Base-by-base conservation (phyloP, 2,113 vertebrate species). In the Aythya baeri region DNA sequence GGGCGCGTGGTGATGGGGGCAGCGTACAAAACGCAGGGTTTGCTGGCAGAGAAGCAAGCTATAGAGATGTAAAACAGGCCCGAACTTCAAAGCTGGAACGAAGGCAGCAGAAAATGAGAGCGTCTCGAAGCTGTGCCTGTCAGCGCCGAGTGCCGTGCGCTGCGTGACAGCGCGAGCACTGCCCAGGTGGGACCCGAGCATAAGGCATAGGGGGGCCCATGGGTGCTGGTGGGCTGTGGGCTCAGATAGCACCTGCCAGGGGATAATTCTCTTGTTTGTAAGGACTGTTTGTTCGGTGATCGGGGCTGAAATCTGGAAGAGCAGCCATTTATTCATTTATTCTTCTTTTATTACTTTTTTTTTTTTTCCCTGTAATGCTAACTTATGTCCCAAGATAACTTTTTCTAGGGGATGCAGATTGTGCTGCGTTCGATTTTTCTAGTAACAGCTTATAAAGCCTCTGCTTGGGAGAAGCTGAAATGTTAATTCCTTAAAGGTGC, bases 31-130 rank as follows among this genome's bases (percentile, higher is more conserved):
- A 23, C 1, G 1, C 9, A 26, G 66, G 55, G 31, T 78, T 88
- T 77, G 55, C 83, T 95, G 92, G 76, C 92, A 93, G 80, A 72
- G 86, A 36, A 50, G 55, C 72, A 71, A 73, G 65, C 67, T 74
- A 14, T 13, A 54, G 55, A 65, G 58, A 32, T 73, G 59, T 57
- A 73, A 94, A 94, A 75, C 12, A 85, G 41, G 63, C 59, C 65
- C 36, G 12, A 22, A 74, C 75, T 83, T 91, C 46, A 80, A 36
- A 89, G 78, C 66, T 85, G 93, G 71, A 89, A 59, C 31, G 63
- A 55, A 77, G 67, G 31, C 55, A 83, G 50, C 65, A 84, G 77
- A 81, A 87, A 70, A 66, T 66, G n/a, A 44, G 4, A 11, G 54
- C 4, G 12, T 61, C 84, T 82, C 6, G 31, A 49, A 89, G 67